A percentile compares a stretch with the other conserved stretches of the same genome.
Evolutionary conservation across 2,888 invertebrate species (phyloP).

Genomic region (Piscicola geometra): DNA sequence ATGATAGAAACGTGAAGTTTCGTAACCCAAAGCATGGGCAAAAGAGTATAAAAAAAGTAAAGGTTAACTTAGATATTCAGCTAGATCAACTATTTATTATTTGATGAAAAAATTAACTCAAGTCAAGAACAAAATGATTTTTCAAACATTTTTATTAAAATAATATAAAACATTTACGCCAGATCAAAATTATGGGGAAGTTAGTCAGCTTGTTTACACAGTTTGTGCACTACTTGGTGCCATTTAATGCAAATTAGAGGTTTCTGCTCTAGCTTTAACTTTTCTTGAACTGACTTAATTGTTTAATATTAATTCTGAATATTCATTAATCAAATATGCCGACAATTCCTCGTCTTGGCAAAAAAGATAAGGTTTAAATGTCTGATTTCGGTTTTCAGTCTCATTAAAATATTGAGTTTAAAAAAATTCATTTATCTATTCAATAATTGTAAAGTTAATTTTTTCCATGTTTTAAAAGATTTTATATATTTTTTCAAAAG

Average conservation of each 20-base stretch:
- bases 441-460: no score
- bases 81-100: neutral
- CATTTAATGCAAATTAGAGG: slow-evolving; percentile 18
- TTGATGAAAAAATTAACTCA: no score
- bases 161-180: neutral
- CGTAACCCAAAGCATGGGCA: neutral
- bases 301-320: neutral
- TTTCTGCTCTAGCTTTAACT: neutral
- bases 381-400: no score
- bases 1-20: no score
- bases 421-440: no score
- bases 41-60: neutral
- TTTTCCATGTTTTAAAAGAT: no score
- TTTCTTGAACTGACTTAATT: neutral
- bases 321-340: neutral
- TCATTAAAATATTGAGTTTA: no score
- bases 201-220: slow-evolving; percentile 7
- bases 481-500: no score
- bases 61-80: neutral
- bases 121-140: neutral
- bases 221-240: neutral
- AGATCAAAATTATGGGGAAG: neutral
- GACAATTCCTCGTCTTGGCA: slow-evolving; percentile 1
- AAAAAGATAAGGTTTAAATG: slow-evolving; percentile 5
- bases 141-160: neutral